A percentile compares a stretch with the other conserved stretches of the same genome.
Conservation (phyloP, 2,113 vertebrate species). For the Pituophis catenifer region DNA sequence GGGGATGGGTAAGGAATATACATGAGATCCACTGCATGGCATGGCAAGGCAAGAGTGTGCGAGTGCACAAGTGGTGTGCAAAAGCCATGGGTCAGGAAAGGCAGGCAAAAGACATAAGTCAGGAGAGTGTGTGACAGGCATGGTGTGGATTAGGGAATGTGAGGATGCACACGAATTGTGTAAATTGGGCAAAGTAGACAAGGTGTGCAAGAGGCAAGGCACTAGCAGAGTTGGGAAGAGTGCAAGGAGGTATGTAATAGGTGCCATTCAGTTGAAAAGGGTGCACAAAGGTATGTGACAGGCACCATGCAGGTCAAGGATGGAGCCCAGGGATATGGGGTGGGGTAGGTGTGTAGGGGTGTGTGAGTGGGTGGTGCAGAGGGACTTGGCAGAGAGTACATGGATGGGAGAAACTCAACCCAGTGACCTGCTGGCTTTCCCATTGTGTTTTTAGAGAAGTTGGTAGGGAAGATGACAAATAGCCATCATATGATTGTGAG, state of each 20-base stretch:
- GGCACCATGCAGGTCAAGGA: background rate
- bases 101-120: background rate
- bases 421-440: background rate
- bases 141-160: background rate
- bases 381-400: background rate
- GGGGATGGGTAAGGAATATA: background rate
- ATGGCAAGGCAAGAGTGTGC: background rate
- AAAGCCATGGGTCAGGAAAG: background rate
- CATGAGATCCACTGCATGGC: background rate
- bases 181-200: background rate
- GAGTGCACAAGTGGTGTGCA: background rate
- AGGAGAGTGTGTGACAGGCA: background rate
- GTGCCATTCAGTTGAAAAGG: background rate
- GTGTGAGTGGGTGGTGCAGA: background rate
- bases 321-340: background rate
- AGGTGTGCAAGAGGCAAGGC: background rate
- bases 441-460: background rate
- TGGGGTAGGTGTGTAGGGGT: background rate
- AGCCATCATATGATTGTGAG: too few species aligned
- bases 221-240: background rate
- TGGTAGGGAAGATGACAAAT: background rate
- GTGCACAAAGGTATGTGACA: background rate
- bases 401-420: background rate
- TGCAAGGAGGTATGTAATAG: background rate
- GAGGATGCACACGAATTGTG: background rate